phyloP scores from a whole-genome alignment of 1,140 invertebrate genomes.

The Myzus persicae region DNA sequence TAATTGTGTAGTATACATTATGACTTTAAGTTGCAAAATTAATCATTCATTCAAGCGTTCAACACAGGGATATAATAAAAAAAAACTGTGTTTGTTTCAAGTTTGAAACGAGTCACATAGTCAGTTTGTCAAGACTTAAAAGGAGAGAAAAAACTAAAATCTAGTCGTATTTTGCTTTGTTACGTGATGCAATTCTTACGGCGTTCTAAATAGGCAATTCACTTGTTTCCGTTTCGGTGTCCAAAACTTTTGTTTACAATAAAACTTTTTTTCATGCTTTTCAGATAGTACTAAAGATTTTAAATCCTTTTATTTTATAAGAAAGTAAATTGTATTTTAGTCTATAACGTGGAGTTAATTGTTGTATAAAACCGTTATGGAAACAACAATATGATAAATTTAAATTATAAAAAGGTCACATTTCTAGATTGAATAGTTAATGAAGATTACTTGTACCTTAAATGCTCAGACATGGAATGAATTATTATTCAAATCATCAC shows the following conservation, averaged over 20 bases:
- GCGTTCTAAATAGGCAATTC: conserved; percentile 32
- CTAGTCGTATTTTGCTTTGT: background rate
- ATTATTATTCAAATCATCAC: background rate
- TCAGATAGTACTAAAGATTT: background rate
- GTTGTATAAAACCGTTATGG: background rate
- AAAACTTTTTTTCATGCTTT: background rate
- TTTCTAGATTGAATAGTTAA: background rate
- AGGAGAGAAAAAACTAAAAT: background rate
- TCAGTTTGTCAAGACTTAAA: conserved; percentile 6
- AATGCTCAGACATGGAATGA: background rate
- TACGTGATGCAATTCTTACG: background rate
- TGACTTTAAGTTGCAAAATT: background rate
- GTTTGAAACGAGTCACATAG: conserved; percentile 10
- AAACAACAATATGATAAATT: background rate
- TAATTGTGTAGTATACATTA: background rate
- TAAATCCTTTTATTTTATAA: conserved; percentile 13
- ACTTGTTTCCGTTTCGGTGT: background rate
- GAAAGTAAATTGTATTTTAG: background rate
- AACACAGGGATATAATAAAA: background rate
- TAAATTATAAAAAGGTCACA: background rate
- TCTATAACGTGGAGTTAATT: background rate
- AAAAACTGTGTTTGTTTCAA: background rate
- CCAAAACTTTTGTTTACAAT: background rate
- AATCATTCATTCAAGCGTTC: background rate
- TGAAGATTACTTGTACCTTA: background rate